phyloP scores from a whole-genome alignment of 2,888 invertebrate genomes.

The Drosophila kokeensis region DNA sequence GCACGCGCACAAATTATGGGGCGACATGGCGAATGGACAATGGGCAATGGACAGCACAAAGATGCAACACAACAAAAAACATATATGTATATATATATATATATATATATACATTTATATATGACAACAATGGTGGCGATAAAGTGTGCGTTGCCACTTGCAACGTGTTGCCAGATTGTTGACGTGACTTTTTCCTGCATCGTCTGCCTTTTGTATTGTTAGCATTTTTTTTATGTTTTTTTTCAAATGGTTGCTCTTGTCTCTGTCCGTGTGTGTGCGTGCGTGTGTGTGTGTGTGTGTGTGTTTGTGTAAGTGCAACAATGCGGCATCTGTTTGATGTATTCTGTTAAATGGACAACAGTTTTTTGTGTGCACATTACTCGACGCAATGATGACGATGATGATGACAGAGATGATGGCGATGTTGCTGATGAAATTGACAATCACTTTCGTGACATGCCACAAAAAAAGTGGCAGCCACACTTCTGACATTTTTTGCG shows the following conservation, averaged over 20 bases:
- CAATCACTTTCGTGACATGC: slow-evolving; percentile 26
- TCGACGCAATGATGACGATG: slow-evolving; percentile 20
- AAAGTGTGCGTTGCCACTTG: slow-evolving; percentile 69
- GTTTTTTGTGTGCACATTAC: slow-evolving; percentile 56
- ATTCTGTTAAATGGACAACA: slow-evolving; percentile 49
- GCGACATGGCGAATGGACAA: slow-evolving; percentile 24
- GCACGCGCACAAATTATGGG: slow-evolving; percentile 69
- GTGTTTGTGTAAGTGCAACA: slow-evolving; percentile 49
- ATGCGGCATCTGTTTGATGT: slow-evolving; percentile 60
- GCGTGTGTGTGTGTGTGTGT: not conserved
- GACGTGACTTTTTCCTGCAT: slow-evolving; percentile 57
- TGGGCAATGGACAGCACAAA: slow-evolving; percentile 22
- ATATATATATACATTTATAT: not conserved
- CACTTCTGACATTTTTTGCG: slow-evolving; percentile 54
- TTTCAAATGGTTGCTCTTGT: not conserved
- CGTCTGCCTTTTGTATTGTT: slow-evolving; percentile 8
- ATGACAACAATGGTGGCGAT: slow-evolving; percentile 51
- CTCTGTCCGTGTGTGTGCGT: not conserved
- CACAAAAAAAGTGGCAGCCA: slow-evolving; percentile 20
- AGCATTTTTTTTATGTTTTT: not conserved
- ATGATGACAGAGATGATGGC: slow-evolving; percentile 13
- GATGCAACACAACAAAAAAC: slow-evolving; percentile 21
- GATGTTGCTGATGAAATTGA: slow-evolving; percentile 3
- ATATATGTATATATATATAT: not conserved
- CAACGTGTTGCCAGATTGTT: slow-evolving; percentile 79